phyloP scores from a whole-genome alignment of 2,113 vertebrate species.

The Serinus canaria region DNA sequence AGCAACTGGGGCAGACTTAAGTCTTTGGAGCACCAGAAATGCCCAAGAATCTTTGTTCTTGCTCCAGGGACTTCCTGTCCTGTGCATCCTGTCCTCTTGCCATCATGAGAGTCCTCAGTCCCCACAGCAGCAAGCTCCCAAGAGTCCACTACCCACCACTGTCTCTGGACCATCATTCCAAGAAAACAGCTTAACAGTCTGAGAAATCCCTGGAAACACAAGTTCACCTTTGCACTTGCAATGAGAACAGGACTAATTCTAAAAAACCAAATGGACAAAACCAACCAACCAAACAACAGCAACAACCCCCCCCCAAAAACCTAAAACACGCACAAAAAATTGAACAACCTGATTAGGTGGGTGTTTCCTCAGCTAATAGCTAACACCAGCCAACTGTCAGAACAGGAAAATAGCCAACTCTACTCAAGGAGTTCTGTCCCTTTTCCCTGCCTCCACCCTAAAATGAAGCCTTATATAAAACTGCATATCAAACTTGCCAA shows the following conservation, averaged over 20 bases:
- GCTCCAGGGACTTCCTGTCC: background rate
- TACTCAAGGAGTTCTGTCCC: background rate
- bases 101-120: background rate
- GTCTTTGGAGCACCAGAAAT: background rate
- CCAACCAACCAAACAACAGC: background rate
- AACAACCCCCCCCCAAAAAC: too few relatives aligned
- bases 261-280: background rate
- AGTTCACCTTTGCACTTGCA: background rate
- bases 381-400: background rate
- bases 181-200: background rate
- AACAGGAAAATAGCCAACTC: background rate
- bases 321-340: background rate
- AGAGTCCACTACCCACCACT: background rate
- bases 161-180: background rate
- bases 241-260: background rate
- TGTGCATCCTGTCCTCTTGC: background rate
- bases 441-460: background rate
- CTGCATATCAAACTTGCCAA: background rate
- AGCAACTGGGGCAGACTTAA: background rate
- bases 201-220: background rate
- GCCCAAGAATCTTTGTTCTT: background rate
- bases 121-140: background rate
- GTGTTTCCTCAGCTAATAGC: background rate
- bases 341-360: background rate
- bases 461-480: background rate